Conservation (phyloP, 2,797 vertebrate species). For the Muscicapa striata region DNA sequence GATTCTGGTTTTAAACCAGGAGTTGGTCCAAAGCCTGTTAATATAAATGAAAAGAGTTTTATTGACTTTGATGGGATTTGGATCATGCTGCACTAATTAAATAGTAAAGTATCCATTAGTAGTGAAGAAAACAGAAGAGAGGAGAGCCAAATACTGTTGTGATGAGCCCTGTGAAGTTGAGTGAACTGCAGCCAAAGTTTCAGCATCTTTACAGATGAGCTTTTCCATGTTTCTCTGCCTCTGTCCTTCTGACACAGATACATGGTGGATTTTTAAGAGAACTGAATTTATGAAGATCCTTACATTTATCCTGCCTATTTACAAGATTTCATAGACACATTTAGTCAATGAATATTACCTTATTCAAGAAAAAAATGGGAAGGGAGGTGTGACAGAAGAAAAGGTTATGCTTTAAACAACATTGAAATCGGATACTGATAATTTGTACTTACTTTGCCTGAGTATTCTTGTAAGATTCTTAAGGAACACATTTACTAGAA, state of each 20-base stretch:
- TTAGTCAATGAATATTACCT: not conserved
- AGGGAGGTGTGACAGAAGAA: not conserved
- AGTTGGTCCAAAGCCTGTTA: constrained; percentile 42
- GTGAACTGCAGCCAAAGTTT: constrained; percentile 42
- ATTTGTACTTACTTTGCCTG: not conserved
- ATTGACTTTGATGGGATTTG: constrained; percentile 64
- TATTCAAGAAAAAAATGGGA: not conserved
- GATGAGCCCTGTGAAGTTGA: constrained; percentile 20
- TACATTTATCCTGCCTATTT: not conserved
- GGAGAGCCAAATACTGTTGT: constrained; percentile 29
- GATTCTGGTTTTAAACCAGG: constrained; percentile 47
- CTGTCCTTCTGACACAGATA: not conserved
- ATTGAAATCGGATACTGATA: not conserved
- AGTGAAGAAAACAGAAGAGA: constrained; percentile 41
- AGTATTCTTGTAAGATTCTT: not conserved
- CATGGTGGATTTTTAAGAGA: not conserved
- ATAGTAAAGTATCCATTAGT: constrained; percentile 61
- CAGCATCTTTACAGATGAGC: constrained; percentile 1
- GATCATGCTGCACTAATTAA: constrained; percentile 60
- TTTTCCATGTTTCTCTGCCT: not conserved
- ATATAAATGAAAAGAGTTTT: constrained; percentile 56
- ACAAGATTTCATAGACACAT: not conserved
- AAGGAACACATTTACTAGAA: not conserved
- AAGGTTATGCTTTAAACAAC: not conserved
- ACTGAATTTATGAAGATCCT: not conserved